Evolutionary conservation across 2,888 invertebrate genomes (phyloP).

Genomic region (Saturnia pavonia): DNA sequence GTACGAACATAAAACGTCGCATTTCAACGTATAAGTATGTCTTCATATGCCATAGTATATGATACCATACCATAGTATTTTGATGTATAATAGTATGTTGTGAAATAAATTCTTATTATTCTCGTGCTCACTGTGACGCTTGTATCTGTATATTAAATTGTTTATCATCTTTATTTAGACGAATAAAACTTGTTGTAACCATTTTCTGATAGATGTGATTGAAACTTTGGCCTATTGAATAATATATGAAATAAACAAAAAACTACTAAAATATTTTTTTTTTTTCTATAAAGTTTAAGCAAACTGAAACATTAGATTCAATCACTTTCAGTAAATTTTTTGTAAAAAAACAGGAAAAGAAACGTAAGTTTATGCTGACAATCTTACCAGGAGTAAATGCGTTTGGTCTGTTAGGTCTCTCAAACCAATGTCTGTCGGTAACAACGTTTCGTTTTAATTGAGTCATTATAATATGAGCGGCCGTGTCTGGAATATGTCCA

Average conservation of each 20-base stretch:
- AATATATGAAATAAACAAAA: no score
- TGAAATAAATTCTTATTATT: background rate
- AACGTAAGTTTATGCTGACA: background rate
- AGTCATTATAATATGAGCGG: constrained; percentile 91
- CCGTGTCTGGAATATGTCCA: constrained; percentile 91
- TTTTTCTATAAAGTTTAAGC: no score
- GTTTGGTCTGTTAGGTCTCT: constrained; percentile 37
- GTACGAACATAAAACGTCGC: no score
- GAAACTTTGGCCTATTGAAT: no score
- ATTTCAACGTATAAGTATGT: no score
- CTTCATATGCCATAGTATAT: background rate
- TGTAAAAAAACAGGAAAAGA: background rate
- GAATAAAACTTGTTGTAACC: no score
- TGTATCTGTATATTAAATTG: no score
- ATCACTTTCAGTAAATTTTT: background rate
- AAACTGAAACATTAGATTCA: no score
- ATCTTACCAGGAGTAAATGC: constrained; percentile 40
- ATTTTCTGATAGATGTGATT: no score
- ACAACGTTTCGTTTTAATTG: constrained; percentile 89
- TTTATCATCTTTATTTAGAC: no score
- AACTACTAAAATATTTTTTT: no score
- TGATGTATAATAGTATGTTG: background rate
- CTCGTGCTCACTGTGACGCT: background rate
- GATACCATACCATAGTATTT: no score
- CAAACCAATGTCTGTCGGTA: constrained; percentile 91